Evolutionary conservation across 2,888 invertebrate species (phyloP), one percentile per base, ranked within the genome.

Genomic region (Aphidoletes aphidimyza): DNA sequence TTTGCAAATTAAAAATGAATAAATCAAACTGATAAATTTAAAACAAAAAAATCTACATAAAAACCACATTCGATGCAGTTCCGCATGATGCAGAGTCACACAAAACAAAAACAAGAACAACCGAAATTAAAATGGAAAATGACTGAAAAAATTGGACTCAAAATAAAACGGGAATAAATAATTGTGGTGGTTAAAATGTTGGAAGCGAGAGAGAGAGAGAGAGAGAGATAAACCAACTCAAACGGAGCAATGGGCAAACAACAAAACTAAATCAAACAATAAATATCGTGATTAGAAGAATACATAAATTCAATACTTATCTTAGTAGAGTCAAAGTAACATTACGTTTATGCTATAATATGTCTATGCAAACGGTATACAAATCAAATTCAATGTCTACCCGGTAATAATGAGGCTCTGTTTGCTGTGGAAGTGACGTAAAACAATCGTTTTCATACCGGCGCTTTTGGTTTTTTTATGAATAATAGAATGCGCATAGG

Each of bases 321-420:
- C 69, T 69, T 30, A 54, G 5, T 14, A 30, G 30, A 0, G 69
- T 30, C 11, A 34, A n/a, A 34, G 69, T 1, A 26, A 69, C 26
- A 69, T 30, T 69, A 69, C 69, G 69, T 5, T 17, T 30, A 69
- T 19, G 47, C 6, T 39, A 39, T 11, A 47, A 47, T 11, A n/a
- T n/a, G n/a, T 42, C 42, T 42, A 14, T 6, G 8, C 42, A 42
- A 54, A 54, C 11, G 30, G 30, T 30, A 17, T 17, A 54, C 54
- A 54, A 54, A 54, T 54, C 54, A 54, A 54, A 54, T 54, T 54
- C 54, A n/a, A 54, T 54, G 54, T 54, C 54, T 54, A 54, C 26
- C 26, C 2, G 26, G 11, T 26, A 54, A 26, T 54, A 22, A 54
- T 54, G n/a, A 2, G 26, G 2, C 26, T 54, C n/a, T n/a, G n/a